Evolutionary conservation across 2,797 vertebrate species (phyloP), one percentile per base, ranked within the genome.

Genomic region (Manis javanica): DNA sequence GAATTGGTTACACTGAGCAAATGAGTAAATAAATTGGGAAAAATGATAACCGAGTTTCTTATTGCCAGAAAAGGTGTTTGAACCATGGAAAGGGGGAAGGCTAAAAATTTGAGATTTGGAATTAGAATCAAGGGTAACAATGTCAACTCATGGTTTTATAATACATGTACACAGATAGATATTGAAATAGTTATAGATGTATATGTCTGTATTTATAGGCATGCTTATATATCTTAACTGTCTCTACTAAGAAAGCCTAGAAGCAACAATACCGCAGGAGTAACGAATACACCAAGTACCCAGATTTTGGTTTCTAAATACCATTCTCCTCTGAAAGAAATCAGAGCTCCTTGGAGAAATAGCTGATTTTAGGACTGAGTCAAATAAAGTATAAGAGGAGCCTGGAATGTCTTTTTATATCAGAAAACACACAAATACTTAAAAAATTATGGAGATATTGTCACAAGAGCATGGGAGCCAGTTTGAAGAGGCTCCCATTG

Each of bases 291-390:
- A 37, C 51, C 34, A 87, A 63, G 23, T 24, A 74, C 16, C 8
- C 9, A 77, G n/a, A 51, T 57, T 59, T 77, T 74, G 55, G 29
- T 79, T 90, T 77, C 79, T 92, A 75, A 90, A 75, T 77, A 49
- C 42, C 15, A 37, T 64, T 83, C 18, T 82, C 29, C 26, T 39
- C 61, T 57, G 34, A 59, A 78, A 89, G 31, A 12, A 49, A 83
- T 15, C 69, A 83, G 59, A 95, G 39, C n/a, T 55, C 37, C n/a
- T 77, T 78, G 31, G 29, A 66, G 31, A 87, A 90, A 91, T 94
- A 49, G 7, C 24, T 78, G 46, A 24, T 78, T 86, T 19, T 34
- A 61, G n/a, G 4, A 69, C 2, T 87, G 29, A 69, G 49, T 12
- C 24, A 91, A 81, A 81, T 64, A 66, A 75, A 93, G 75, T 29